Evolutionary conservation across 2,888 invertebrate species (phyloP).

Genomic region (Frankliniella fusca): DNA sequence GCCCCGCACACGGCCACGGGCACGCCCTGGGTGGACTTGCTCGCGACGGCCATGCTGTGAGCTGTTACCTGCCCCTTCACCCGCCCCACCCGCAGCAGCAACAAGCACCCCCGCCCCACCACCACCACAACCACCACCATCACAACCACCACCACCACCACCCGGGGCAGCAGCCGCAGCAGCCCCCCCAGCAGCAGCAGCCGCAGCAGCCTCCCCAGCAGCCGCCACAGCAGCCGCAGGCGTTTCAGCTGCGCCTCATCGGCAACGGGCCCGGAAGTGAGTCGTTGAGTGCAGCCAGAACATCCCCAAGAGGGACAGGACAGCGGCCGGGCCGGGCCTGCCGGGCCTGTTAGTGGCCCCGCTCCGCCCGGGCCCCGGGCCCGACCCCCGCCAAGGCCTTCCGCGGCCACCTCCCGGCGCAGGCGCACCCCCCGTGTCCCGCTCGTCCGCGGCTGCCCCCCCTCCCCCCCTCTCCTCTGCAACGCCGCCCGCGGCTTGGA

Average conservation of each 20-base stretch:
- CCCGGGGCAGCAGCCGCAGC: background rate
- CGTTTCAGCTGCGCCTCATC: conserved; percentile 18
- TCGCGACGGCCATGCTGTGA: background rate
- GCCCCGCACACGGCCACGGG: background rate
- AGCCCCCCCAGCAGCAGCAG: background rate
- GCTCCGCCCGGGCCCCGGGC: background rate
- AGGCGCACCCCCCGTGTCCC: background rate
- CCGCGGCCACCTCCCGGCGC: background rate
- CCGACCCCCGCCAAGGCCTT: background rate
- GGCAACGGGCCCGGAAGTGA: conserved; percentile 21
- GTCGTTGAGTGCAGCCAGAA: conserved; percentile 14
- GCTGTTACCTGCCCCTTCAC: conserved; percentile 8
- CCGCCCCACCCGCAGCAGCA: background rate
- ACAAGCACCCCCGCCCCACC: background rate
- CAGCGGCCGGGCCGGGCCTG: background rate
- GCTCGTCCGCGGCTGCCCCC: background rate
- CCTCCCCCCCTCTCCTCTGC: background rate
- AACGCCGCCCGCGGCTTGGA: too few relatives aligned
- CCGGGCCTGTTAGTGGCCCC: too few relatives aligned
- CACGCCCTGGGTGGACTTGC: background rate
- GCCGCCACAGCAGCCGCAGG: background rate
- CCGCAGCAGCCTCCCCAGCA: background rate
- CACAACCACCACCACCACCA: background rate
- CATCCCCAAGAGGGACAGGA: background rate
- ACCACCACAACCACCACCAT: background rate